These are phyloP conservation scores for Falco peregrinus DNA, from an alignment of 2,797 vertebrate genomes.

Conservation along the genomic window DNA sequence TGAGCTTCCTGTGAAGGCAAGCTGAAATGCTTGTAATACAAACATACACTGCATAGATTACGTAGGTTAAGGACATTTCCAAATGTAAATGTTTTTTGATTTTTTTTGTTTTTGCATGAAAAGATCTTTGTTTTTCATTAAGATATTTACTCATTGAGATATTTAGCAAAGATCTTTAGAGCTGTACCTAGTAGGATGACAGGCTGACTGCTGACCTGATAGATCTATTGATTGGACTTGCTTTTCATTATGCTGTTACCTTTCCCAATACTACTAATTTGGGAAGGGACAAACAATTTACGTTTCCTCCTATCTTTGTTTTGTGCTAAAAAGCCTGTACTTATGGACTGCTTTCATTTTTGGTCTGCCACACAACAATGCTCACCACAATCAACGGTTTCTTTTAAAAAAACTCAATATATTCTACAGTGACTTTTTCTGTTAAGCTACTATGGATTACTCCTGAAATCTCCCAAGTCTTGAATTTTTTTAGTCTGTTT, in stretches of 20 bases:
- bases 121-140: neutral
- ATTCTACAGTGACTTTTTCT: neutral
- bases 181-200: neutral
- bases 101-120: neutral
- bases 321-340: neutral
- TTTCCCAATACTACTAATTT: neutral
- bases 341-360: neutral
- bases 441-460: neutral
- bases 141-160: neutral
- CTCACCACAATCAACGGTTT: neutral
- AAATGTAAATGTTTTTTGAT: neutral
- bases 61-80: neutral
- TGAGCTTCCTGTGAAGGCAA: neutral
- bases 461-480: neutral
- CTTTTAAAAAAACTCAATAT: neutral
- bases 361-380: neutral
- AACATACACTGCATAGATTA: neutral
- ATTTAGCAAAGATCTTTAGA: neutral
- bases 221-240: neutral
- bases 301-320: neutral
- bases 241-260: neutral
- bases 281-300: neutral
- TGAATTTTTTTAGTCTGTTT: neutral
- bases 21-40: neutral
- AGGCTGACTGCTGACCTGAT: neutral